Base-by-base conservation (phyloP, 2,113 vertebrate genomes). In the pig (Sus scrofa) region DNA sequence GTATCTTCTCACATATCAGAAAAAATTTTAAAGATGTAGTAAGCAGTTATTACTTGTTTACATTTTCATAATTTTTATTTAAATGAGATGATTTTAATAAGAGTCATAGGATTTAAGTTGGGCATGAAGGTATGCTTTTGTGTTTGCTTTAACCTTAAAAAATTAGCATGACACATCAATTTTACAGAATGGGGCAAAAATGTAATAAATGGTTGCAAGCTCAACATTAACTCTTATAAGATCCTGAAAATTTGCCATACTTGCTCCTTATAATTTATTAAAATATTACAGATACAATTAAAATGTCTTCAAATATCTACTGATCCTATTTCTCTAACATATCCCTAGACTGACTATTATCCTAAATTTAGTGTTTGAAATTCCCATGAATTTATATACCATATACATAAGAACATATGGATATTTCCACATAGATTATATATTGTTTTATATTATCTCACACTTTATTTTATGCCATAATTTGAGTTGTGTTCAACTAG, bases 141-240 rank as follows among this genome's bases (percentile, higher is more conserved):
- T 54, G 11, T 27, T 78, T 75, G 1, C 27, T 89, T 95, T 84
- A 88, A 71, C 71, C 10, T 62, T 91, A 67, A 85, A 96, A 65
- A 14, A 14, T 68, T 85, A 91, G 4, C 58, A 60, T 60, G 24
- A 60, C 34, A 79, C n/a, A n/a, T 2, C 5, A 71, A 68, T 83
- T 67, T n/a, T 71, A 32, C 8, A 92, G 34, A 91, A 71, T 78
- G 65, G 44, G 20, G 54, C 26, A 50, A 60, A 86, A 39, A 30
- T 24, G 18, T 71, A 63, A 34, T 22, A 91, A 56, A 26, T 77
- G 30, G 16, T 22, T 84, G 7, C 2, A 56, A 1, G 7, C 3
- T 88, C 34, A 75, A 32, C 24, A 71, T 44, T 88, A n/a, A 79
- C 79, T 73, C 37, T 6, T 79, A 24, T 52, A 15, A 79, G 44